phyloP scores from a whole-genome alignment of 30 jellyfish, hydroid and myxozoan species.

The Pseudorhiza aurosa region DNA sequence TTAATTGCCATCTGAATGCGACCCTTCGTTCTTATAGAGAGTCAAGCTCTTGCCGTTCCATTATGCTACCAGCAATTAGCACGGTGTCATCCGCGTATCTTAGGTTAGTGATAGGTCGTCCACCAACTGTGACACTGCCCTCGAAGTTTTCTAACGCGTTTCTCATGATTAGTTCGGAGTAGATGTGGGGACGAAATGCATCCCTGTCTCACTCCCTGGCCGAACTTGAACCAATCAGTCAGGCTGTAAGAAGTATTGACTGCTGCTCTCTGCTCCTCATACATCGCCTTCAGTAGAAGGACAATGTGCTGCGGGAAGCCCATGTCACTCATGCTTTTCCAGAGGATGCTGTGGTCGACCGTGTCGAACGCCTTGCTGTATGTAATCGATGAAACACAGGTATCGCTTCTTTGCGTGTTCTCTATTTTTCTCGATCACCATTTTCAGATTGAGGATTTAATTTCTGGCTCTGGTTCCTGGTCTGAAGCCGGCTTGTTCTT shows the following conservation, averaged over 20 bases:
- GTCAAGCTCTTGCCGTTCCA: conserved; percentile 41
- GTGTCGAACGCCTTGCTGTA: conserved; percentile 60
- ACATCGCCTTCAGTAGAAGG: conserved; percentile 14
- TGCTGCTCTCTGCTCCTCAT: conserved; percentile 39
- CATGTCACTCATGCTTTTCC: conserved; percentile 37
- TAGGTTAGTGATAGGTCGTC: conserved; percentile 9
- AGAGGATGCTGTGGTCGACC: conserved; percentile 10
- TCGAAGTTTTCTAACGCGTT: not conserved
- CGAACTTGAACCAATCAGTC: conserved; percentile 41
- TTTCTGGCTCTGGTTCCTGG: conserved; percentile 34
- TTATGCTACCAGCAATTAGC: conserved; percentile 19
- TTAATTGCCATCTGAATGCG: too few species aligned
- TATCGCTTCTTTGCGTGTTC: conserved; percentile 16
- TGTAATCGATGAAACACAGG: conserved; percentile 39
- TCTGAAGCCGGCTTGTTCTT: conserved; percentile 45
- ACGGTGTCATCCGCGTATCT: conserved; percentile 24
- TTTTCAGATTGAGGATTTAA: conserved; percentile 29
- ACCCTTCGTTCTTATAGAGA: too few species aligned
- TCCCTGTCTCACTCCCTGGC: conserved; percentile 61
- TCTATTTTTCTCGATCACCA: conserved; percentile 28
- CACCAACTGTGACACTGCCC: conserved; percentile 3
- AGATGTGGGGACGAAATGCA: conserved; percentile 40
- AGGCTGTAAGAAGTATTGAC: conserved; percentile 26
- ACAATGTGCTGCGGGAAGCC: conserved; percentile 61
- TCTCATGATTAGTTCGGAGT: conserved; percentile 26